These are phyloP conservation scores for Epicauta chinensis DNA, from an alignment of 1,140 invertebrate species.

Conservation along the genomic window DNA sequence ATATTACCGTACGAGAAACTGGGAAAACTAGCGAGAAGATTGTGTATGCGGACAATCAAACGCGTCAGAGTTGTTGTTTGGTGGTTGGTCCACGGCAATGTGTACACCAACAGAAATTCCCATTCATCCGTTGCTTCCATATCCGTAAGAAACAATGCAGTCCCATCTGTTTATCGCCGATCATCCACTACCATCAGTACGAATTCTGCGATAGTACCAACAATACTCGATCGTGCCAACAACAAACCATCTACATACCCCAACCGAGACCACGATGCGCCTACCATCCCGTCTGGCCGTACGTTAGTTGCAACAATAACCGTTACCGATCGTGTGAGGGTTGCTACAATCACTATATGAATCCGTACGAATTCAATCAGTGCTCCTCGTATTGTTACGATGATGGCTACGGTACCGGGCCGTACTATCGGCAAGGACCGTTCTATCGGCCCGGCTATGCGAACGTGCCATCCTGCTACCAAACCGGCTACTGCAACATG, in stretches of 20 bases:
- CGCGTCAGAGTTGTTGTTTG: constrained; percentile 21
- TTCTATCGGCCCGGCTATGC: constrained; percentile 25
- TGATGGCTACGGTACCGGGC: constrained; percentile 27
- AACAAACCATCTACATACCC: constrained; percentile 36
- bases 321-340: constrained; percentile 28
- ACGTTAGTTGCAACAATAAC: constrained; percentile 31
- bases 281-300: constrained; percentile 37
- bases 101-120: constrained; percentile 18
- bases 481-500: constrained; percentile 6
- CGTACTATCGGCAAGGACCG: constrained; percentile 30
- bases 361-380: constrained; percentile 4
- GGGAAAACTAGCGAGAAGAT: neutral
- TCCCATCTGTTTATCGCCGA: constrained; percentile 28
- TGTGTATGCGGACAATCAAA: neutral
- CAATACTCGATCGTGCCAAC: constrained; percentile 22
- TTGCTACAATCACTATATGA: constrained; percentile 34
- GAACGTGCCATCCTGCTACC: constrained; percentile 21
- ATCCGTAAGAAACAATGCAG: constrained; percentile 32
- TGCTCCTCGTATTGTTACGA: constrained; percentile 30
- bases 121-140: constrained; percentile 35
- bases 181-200: constrained; percentile 34
- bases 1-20: constrained; percentile 20
- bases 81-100: constrained; percentile 36
- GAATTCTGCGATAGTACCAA: constrained; percentile 27
- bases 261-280: constrained; percentile 37